Conservation (phyloP, 2,113 vertebrate species). For the Paramisgurnus dabryanus region DNA sequence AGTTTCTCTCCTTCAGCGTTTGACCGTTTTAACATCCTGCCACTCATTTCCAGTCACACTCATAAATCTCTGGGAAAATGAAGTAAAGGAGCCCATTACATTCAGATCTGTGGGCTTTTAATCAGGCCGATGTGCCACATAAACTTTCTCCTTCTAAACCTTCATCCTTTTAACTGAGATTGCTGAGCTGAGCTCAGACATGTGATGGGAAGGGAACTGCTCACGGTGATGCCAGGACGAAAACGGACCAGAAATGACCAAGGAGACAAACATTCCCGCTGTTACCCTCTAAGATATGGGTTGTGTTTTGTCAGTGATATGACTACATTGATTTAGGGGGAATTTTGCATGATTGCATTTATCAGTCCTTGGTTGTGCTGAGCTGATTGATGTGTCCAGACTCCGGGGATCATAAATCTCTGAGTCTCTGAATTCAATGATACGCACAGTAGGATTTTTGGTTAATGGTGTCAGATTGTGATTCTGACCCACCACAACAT, state of each 20-base stretch:
- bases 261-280: slow-evolving; percentile 13
- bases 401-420: slow-evolving; percentile 19
- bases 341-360: slow-evolving; percentile 28
- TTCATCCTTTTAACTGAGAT: slow-evolving; percentile 60
- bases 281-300: background rate
- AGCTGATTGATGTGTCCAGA: slow-evolving; percentile 17
- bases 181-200: slow-evolving; percentile 7
- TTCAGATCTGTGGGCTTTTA: slow-evolving; percentile 70
- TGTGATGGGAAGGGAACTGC: slow-evolving; percentile 11
- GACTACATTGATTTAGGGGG: slow-evolving; percentile 24
- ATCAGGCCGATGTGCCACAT: slow-evolving; percentile 71
- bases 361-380: slow-evolving; percentile 15
- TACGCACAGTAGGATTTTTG: slow-evolving; percentile 15
- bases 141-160: slow-evolving; percentile 74
- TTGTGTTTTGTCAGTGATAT: slow-evolving; percentile 34
- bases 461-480: slow-evolving; percentile 23
- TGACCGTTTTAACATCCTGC: slow-evolving; percentile 73
- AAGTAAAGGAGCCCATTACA: slow-evolving; percentile 73
- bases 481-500: slow-evolving; percentile 18
- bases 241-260: background rate
- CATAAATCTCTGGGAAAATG: slow-evolving; percentile 70
- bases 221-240: slow-evolving; percentile 13
- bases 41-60: slow-evolving; percentile 69
- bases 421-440: slow-evolving; percentile 10
- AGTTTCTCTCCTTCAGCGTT: slow-evolving; percentile 68